Conservation (phyloP, 2,888 invertebrate genomes). For the Abrostola tripartita region DNA sequence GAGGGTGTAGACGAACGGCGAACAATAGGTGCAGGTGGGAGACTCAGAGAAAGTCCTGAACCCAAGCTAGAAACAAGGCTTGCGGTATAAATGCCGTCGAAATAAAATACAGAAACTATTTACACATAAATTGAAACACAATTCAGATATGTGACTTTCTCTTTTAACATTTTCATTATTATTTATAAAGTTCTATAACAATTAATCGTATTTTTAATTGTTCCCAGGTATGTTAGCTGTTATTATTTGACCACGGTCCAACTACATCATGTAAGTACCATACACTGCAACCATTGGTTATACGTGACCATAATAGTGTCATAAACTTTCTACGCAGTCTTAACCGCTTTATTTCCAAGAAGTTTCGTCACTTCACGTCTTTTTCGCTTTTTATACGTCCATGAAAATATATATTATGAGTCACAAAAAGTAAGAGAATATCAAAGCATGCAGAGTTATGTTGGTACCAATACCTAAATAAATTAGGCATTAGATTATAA, state of each 20-base stretch:
- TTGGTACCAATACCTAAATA: background rate
- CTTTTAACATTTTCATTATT: background rate
- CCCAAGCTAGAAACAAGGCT: background rate
- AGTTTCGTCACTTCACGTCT: conserved; percentile 31
- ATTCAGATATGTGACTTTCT: background rate
- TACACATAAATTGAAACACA: background rate
- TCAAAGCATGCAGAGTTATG: background rate
- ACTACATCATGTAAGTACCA: conserved; percentile 45
- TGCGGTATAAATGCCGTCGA: background rate
- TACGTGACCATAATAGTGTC: conserved; percentile 35
- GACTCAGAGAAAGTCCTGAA: background rate
- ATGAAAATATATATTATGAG: conserved; percentile 27
- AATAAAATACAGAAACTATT: background rate
- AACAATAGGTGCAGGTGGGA: conserved; percentile 3
- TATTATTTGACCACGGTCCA: conserved; percentile 22
- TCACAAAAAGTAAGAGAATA: conserved; percentile 28
- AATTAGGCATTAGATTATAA: conserved; percentile 1
- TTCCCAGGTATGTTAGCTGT: conserved; percentile 54
- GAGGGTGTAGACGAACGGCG: background rate
- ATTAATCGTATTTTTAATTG: conserved; percentile 45
- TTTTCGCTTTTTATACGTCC: conserved; percentile 36
- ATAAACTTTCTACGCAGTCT: conserved; percentile 48
- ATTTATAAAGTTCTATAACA: background rate
- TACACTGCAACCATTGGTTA: conserved; percentile 26
- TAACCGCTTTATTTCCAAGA: conserved; percentile 41